phyloP scores from a whole-genome alignment of 1,140 invertebrate species.

The Bombus breviceps region DNA sequence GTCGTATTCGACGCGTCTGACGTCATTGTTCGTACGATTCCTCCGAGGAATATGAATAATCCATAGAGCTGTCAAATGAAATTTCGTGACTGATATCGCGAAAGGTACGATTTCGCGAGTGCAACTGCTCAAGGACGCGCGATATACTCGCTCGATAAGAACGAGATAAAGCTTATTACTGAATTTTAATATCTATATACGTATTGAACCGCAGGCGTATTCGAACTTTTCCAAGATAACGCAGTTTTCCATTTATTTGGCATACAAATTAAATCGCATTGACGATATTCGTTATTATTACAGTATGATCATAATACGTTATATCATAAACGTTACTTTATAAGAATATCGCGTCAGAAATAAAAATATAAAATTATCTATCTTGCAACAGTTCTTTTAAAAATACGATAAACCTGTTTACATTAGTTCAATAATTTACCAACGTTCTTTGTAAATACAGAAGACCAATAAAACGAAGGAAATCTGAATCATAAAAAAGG shows the following conservation, averaged over 20 bases:
- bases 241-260: no score
- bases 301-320: no score
- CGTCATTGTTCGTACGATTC: background rate
- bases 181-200: conserved; percentile 9
- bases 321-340: no score
- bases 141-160: background rate
- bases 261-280: no score
- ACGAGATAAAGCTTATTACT: background rate
- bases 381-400: no score
- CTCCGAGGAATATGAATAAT: conserved; percentile 4
- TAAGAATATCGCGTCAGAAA: background rate
- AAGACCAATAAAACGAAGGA: background rate
- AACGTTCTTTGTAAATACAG: background rate
- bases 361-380: background rate
- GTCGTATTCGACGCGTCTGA: background rate
- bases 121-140: background rate
- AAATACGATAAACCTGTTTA: background rate
- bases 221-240: no score
- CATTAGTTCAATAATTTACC: background rate
- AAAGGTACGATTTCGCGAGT: background rate
- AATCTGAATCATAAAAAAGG: background rate
- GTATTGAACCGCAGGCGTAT: no score
- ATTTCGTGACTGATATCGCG: background rate
- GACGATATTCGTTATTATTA: no score
- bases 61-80: background rate